Evolutionary conservation across 2,888 invertebrate genomes (phyloP).

Genomic region (Cheilosia variabilis): DNA sequence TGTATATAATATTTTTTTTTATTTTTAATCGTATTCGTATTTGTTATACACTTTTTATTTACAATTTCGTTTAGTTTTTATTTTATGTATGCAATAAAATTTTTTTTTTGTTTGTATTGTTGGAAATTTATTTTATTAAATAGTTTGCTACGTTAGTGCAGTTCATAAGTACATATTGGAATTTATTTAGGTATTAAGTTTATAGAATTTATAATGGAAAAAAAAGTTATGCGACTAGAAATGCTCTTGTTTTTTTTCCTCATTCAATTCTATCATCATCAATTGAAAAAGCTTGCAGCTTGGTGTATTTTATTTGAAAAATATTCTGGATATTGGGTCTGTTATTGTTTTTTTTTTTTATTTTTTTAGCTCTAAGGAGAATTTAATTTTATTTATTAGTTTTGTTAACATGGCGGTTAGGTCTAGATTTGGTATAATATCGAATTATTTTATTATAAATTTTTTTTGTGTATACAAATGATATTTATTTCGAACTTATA

Average conservation of each 20-base stretch:
- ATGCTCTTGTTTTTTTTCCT: not conserved
- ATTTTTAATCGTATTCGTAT: constrained; percentile 35
- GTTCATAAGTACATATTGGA: constrained; percentile 51
- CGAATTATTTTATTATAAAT: not conserved
- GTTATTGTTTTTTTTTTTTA: not conserved
- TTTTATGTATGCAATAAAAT: constrained; percentile 19
- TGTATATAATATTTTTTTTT: constrained; percentile 69
- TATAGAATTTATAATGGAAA: not conserved
- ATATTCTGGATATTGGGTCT: not conserved
- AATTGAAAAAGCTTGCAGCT: not conserved
- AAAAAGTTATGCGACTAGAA: not conserved
- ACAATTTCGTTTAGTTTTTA: not conserved
- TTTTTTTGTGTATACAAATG: not conserved
- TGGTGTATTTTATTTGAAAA: constrained; percentile 4
- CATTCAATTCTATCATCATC: not conserved
- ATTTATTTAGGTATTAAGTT: constrained; percentile 12
- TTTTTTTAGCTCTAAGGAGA: not conserved
- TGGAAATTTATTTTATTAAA: constrained; percentile 31
- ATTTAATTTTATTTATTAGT: not conserved
- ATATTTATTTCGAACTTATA: not conserved
- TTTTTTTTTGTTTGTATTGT: constrained; percentile 10
- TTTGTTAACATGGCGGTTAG: not conserved
- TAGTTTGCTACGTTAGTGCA: constrained; percentile 61
- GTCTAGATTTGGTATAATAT: not conserved
- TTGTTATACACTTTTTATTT: constrained; percentile 40